Conservation (phyloP, 2,113 vertebrate species). For the Plestiodon gilberti region DNA sequence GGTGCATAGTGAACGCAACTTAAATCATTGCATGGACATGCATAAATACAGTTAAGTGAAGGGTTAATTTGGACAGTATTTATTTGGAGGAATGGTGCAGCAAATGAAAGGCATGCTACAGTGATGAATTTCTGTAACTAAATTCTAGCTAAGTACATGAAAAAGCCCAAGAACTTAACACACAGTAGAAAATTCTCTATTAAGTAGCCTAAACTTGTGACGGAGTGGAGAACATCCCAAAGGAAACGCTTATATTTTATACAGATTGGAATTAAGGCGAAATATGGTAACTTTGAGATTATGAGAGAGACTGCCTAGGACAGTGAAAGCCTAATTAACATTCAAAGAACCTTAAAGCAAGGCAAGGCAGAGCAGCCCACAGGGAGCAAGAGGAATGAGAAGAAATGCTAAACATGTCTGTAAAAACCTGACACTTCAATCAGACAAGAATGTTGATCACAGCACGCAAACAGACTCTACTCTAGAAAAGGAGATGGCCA, state of each 20-base stretch:
- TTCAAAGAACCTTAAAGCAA: conserved; percentile 26
- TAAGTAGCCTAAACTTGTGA: conserved; percentile 6
- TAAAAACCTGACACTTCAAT: conserved; percentile 21
- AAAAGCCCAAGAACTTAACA: not conserved
- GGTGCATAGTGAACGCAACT: not conserved
- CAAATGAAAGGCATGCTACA: not conserved
- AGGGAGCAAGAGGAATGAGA: not conserved
- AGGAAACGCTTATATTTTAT: conserved; percentile 18
- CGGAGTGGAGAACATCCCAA: not conserved
- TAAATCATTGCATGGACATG: not conserved
- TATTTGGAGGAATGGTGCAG: conserved; percentile 14
- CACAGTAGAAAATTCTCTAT: conserved; percentile 8
- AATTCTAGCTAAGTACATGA: conserved; percentile 19
- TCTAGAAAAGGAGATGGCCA: not conserved
- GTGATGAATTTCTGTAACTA: conserved; percentile 1
- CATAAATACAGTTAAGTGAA: not conserved
- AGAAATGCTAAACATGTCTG: conserved; percentile 1
- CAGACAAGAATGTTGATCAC: not conserved
- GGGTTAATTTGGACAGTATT: conserved; percentile 2
- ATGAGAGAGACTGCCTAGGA: conserved; percentile 13
- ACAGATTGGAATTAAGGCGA: conserved; percentile 27
- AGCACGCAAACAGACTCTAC: conserved; percentile 14
- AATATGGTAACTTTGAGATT: conserved; percentile 27
- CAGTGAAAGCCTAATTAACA: conserved; percentile 30
- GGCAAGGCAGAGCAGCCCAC: conserved; percentile 3